Evolutionary conservation across 1,140 invertebrate species (phyloP).

Genomic region (Phortica variegata): DNA sequence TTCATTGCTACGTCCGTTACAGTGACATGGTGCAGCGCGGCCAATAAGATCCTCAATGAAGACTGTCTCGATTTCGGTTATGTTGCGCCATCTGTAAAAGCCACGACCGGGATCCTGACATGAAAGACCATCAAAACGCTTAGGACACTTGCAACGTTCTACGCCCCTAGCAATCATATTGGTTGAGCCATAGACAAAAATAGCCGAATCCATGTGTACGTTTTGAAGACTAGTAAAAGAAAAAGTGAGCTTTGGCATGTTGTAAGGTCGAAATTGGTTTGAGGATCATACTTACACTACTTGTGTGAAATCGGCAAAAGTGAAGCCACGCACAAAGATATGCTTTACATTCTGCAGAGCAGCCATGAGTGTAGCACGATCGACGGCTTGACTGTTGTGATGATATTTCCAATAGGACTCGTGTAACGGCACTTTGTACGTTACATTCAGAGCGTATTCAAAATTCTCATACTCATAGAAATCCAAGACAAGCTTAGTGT

Average conservation of each 20-base stretch:
- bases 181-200: slow-evolving; percentile 63
- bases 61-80: slow-evolving; percentile 50
- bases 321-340: slow-evolving; percentile 75
- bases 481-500: slow-evolving; percentile 74
- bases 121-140: slow-evolving; percentile 75
- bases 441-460: slow-evolving; percentile 44
- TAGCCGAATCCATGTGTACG: slow-evolving; percentile 81
- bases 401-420: slow-evolving; percentile 63
- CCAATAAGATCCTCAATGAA: slow-evolving; percentile 68
- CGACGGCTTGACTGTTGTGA: slow-evolving; percentile 58
- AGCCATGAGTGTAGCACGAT: slow-evolving; percentile 80
- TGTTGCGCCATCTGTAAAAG: slow-evolving; percentile 74
- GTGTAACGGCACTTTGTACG: slow-evolving; percentile 58
- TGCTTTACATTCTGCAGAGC: slow-evolving; percentile 83
- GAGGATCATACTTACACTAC: slow-evolving; percentile 60
- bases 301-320: slow-evolving; percentile 66
- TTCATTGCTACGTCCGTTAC: slow-evolving; percentile 74
- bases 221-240: slow-evolving; percentile 53
- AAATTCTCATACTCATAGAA: slow-evolving; percentile 64
- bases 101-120: slow-evolving; percentile 87
- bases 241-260: neutral
- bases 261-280: neutral
- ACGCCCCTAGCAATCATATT: slow-evolving; percentile 73
- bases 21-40: slow-evolving; percentile 77
- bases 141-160: slow-evolving; percentile 85